A percentile compares a stretch with the other conserved stretches of the same genome.
Conservation (phyloP, 1,140 invertebrate species). For the Scaptomyza pallida region DNA sequence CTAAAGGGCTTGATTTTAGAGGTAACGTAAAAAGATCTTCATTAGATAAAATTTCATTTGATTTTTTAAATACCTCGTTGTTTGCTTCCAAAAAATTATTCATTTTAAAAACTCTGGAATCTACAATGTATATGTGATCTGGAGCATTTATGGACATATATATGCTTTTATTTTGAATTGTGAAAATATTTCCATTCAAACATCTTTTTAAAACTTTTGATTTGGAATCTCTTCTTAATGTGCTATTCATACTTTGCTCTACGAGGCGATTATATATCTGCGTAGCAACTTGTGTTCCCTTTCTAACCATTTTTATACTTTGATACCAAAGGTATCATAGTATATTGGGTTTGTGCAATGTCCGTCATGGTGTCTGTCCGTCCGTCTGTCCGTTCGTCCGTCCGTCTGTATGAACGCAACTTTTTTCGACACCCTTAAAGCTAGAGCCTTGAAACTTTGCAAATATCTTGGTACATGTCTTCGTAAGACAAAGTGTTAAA, state of each 20-base stretch:
- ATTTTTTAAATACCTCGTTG: constrained; percentile 12
- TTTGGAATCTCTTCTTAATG: constrained; percentile 7
- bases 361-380: too few species aligned
- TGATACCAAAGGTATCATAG: too few species aligned
- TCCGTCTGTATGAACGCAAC: too few species aligned
- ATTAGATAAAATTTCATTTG: constrained; percentile 25
- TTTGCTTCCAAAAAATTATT: constrained; percentile 47
- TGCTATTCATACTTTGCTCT: constrained; percentile 10
- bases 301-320: constrained; percentile 23
- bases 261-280: constrained; percentile 28
- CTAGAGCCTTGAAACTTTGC: too few species aligned
- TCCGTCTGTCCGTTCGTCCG: too few species aligned
- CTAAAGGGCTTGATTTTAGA: constrained; percentile 13
- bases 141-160: constrained; percentile 22
- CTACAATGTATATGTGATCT: constrained; percentile 7
- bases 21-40: constrained; percentile 17
- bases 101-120: constrained; percentile 26
- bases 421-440: too few species aligned
- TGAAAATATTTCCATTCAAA: constrained; percentile 1
- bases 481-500: too few species aligned
- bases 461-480: too few species aligned
- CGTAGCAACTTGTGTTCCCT: constrained; percentile 19
- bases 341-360: too few species aligned
- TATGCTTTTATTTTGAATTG: background rate
- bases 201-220: too few species aligned